Base-by-base conservation (phyloP, 1,140 invertebrate species). In the Scaptodrosophila lebanonensis region DNA sequence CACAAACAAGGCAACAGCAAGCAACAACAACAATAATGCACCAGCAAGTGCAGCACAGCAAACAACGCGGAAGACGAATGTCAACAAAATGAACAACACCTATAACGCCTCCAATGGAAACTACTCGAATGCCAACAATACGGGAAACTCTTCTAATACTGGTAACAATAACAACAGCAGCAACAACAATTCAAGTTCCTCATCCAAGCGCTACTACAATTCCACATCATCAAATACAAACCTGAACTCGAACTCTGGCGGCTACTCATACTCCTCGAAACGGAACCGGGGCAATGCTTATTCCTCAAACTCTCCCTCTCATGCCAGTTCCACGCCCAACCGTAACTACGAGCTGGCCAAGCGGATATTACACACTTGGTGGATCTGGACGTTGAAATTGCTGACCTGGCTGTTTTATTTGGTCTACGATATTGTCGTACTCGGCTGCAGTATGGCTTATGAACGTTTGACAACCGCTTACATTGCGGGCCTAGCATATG, bases 321-420 rank as follows among this genome's bases (percentile, higher is more conserved):
- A 73, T 40, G 52, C 54, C n/a, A 56, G 60, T 18, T 58, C 56
- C 38, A 57, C 72, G 25, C 17, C 54, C 30, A 84, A 76, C 51
- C 71, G 66, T 3, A 87, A 86, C 42, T 85, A 86, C 48, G 84
- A 86, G 59, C 42, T 87, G 51, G 66, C 83, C 5, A 66, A 86
- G 40, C 79, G 83, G 2, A 85, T 87, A 38, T 12, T 84, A 9
- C 61, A 68, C 20, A 71, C 77, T 8, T 94, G 93, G 93, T 91
- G 91, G 77, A 91, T 91, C 67, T 89, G 92, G 12, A 89, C 89
- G 15, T 88, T 92, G 47, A 92, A 91, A 59, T 88, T 93, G 50
- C 76, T 93, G 48, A 88, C 91, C 42, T 95, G 94, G 94, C 89
- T 95, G 33, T 87, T 93, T 35, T 91, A 93, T 87, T 86, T 95